A percentile compares a stretch with the other conserved stretches of the same genome.
Evolutionary conservation across 2,113 vertebrate species (phyloP).

Genomic region (Gallinago jamesoni): DNA sequence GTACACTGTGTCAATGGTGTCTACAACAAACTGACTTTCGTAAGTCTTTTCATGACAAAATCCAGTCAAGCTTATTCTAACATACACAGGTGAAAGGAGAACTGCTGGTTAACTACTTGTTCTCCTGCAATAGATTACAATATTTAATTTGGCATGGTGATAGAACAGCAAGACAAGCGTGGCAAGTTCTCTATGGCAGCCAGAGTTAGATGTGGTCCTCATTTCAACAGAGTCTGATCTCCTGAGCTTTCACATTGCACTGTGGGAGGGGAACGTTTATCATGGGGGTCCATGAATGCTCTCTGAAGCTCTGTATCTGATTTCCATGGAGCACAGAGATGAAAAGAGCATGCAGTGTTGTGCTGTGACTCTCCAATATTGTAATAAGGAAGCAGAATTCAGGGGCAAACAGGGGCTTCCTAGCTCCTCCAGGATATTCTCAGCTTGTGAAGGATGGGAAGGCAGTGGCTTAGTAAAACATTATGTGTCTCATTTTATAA

Average conservation of each 20-base stretch:
- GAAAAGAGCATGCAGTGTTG: not conserved
- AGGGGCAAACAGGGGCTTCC: not conserved
- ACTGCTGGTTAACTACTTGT: not conserved
- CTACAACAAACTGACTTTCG: not conserved
- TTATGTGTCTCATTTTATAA: not conserved
- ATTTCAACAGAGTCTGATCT: not conserved
- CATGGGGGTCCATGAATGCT: not conserved
- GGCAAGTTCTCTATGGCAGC: not conserved
- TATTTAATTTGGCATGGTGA: not conserved
- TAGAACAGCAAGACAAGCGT: not conserved
- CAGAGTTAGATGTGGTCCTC: not conserved
- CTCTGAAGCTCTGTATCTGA: not conserved
- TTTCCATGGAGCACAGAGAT: not conserved
- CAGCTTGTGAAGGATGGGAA: not conserved
- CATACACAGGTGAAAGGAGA: not conserved
- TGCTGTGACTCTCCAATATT: accelerated
- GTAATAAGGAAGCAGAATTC: not conserved
- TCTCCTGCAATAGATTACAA: not conserved
- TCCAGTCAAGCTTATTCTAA: not conserved
- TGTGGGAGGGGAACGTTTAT: not conserved
- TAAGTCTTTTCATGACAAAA: not conserved
- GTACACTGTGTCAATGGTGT: not conserved
- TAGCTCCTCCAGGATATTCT: not conserved
- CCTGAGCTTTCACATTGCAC: not conserved
- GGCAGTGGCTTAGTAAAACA: not conserved